Conservation (phyloP, 2,797 vertebrate species). For the Enteromius thamalakanensis region DNA sequence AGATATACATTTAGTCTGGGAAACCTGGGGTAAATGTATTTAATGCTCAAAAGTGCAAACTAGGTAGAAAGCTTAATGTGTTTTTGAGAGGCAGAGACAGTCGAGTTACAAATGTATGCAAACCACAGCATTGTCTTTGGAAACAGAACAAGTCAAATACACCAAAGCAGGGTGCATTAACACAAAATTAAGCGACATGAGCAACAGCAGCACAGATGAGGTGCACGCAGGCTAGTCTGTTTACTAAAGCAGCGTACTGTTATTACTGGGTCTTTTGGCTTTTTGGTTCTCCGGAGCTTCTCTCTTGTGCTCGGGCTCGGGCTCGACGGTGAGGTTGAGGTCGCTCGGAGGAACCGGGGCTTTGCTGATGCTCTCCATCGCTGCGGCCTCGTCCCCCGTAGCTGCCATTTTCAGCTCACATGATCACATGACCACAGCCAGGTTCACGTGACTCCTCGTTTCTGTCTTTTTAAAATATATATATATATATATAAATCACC, state of each 20-base stretch:
- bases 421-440: conserved; percentile 71
- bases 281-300: conserved; percentile 54
- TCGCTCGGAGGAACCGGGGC: conserved; percentile 61
- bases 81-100: neutral
- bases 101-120: neutral
- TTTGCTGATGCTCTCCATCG: conserved; percentile 75
- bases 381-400: conserved; percentile 74
- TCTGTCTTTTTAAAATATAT: conserved; percentile 46
- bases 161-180: neutral
- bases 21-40: too few species aligned
- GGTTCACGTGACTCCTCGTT: conserved; percentile 73
- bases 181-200: too few species aligned
- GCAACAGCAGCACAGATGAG: neutral
- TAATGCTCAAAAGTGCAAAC: too few species aligned
- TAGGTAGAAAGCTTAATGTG: too few species aligned
- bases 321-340: conserved; percentile 40
- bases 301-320: neutral
- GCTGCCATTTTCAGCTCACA: conserved; percentile 74
- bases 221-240: neutral
- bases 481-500: too few species aligned
- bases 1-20: too few species aligned
- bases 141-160: neutral
- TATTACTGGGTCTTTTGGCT: conserved; percentile 68
- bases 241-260: conserved; percentile 66
- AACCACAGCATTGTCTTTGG: neutral